Conservation (phyloP, 2,888 invertebrate genomes). For the Papilio gigon region DNA sequence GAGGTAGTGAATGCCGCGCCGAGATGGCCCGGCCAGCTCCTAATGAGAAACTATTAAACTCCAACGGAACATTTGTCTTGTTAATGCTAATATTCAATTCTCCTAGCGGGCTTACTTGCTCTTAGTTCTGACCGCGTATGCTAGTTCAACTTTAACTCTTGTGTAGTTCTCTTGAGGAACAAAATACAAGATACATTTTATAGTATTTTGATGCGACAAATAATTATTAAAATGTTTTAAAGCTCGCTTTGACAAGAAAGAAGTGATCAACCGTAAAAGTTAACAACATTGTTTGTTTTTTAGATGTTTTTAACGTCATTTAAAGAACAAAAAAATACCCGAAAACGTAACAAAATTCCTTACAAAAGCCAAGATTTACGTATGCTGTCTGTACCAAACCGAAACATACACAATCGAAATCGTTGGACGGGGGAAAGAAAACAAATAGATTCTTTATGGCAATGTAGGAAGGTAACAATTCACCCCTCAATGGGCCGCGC, state of each 20-base stretch:
- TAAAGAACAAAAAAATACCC: not conserved
- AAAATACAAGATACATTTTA: not conserved
- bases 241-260: no score
- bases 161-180: slow-evolving; percentile 12
- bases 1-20: slow-evolving; percentile 53
- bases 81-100: slow-evolving; percentile 75
- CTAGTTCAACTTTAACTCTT: slow-evolving; percentile 27
- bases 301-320: not conserved
- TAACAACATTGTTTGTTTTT: no score
- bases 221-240: no score
- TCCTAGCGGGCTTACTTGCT: slow-evolving; percentile 50
- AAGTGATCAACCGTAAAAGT: no score
- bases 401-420: slow-evolving; percentile 60
- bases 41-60: slow-evolving; percentile 78
- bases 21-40: slow-evolving; percentile 52
- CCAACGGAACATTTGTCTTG: slow-evolving; percentile 71
- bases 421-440: slow-evolving; percentile 60
- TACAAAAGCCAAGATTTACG: slow-evolving; percentile 47
- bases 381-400: slow-evolving; percentile 50
- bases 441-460: slow-evolving; percentile 79
- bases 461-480: slow-evolving; percentile 79
- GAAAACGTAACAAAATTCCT: slow-evolving; percentile 43
- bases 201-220: no score
- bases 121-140: slow-evolving; percentile 29
- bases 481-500: slow-evolving; percentile 76